phyloP scores from a whole-genome alignment of 1,140 invertebrate species.

The Cephus cinctus region DNA sequence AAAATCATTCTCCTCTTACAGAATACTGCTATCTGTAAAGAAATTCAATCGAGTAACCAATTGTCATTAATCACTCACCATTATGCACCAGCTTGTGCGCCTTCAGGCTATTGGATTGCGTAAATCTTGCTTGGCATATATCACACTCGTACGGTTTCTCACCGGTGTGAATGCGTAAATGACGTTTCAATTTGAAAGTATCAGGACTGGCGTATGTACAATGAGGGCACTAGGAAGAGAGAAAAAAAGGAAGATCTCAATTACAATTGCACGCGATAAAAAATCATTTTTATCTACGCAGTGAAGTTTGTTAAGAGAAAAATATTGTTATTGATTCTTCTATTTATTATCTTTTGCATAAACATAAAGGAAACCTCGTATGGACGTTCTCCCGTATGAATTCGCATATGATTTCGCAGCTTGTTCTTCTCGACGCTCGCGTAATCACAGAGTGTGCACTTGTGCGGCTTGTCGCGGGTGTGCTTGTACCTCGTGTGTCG shows the following conservation, averaged over 20 bases:
- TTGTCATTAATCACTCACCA: conserved; percentile 63
- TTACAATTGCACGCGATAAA: no score
- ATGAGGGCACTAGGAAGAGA: conserved; percentile 77
- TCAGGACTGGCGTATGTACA: conserved; percentile 98
- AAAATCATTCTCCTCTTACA: conserved; percentile 5
- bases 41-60: not conserved
- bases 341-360: not conserved
- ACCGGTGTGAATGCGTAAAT: conserved; percentile 93
- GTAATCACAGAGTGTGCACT: conserved; percentile 67
- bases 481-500: conserved; percentile 63
- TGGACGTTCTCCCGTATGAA: conserved; percentile 62
- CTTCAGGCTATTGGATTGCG: conserved; percentile 94
- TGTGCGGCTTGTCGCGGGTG: conserved; percentile 69
- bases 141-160: conserved; percentile 94
- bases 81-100: conserved; percentile 94
- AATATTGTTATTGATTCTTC: conserved; percentile 7
- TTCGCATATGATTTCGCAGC: conserved; percentile 66
- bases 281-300: no score
- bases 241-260: conserved; percentile 17
- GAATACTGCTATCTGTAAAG: not conserved
- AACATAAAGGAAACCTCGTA: conserved; percentile 43
- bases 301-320: no score
- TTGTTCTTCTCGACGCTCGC: conserved; percentile 68
- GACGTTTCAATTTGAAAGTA: conserved; percentile 95
- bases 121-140: conserved; percentile 88